Evolutionary conservation across 2,113 vertebrate genomes (phyloP).

Genomic region (Willisornis vidua): DNA sequence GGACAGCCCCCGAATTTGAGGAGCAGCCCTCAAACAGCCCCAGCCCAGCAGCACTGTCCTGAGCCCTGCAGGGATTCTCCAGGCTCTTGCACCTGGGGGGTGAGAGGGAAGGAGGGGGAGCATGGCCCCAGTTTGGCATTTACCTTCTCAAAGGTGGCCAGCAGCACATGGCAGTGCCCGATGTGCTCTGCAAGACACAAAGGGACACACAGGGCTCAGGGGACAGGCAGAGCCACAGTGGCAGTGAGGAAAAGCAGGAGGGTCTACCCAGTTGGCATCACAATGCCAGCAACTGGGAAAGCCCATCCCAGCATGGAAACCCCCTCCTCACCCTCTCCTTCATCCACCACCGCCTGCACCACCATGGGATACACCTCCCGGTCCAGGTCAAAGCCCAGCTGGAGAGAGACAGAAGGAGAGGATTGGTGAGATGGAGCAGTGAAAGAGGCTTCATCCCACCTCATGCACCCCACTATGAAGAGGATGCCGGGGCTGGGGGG

Average conservation of each 20-base stretch:
- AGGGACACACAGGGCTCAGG: neutral
- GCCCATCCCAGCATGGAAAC: neutral
- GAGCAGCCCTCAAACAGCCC: neutral
- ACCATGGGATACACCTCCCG: conserved; percentile 95
- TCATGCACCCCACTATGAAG: fast-evolving
- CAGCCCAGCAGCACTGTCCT: neutral
- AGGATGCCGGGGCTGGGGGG: fast-evolving
- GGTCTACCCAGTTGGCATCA: neutral
- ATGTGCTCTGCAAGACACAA: conserved; percentile 84
- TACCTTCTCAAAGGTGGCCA: conserved; percentile 98
- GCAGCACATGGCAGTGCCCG: conserved; percentile 92
- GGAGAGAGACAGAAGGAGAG: neutral
- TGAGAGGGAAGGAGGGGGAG: neutral
- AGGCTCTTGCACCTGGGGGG: fast-evolving
- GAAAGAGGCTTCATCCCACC: neutral
- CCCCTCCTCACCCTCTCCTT: conserved; percentile 82
- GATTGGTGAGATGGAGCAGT: neutral
- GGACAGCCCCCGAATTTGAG: neutral
- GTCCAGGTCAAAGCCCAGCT: conserved; percentile 95
- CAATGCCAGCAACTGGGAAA: neutral
- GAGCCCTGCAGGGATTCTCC: fast-evolving
- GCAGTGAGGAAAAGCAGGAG: neutral
- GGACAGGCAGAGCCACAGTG: fast-evolving
- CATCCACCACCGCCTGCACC: conserved; percentile 92
- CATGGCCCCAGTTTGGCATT: neutral